Evolutionary conservation across 2,888 invertebrate species (phyloP), one percentile per base, ranked within the genome.

Genomic region (Phyto melanocephala): DNA sequence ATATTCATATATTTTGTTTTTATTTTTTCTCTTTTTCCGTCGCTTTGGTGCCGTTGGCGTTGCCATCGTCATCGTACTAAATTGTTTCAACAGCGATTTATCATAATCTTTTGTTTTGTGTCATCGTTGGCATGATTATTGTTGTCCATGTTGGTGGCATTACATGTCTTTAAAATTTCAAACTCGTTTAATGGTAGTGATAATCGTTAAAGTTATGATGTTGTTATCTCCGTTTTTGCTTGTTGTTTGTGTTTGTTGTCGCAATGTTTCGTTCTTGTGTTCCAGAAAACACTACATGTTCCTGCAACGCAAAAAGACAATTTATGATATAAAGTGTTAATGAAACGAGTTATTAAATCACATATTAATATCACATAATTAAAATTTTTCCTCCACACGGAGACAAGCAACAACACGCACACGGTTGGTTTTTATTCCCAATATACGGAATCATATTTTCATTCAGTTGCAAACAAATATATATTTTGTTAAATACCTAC

Each of bases 41-140:
- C n/a, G n/a, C n/a, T n/a, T n/a, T n/a, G n/a, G n/a, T n/a, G n/a
- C n/a, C n/a, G n/a, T n/a, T n/a, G n/a, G n/a, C n/a, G n/a, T n/a
- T n/a, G n/a, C n/a, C n/a, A n/a, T 67, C 60, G 33, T 58, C 50
- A 28, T 78, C 50, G 67, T 56, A 75, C 89, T 87, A 89, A 90
- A 89, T 89, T 89, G 88, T 90, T 90, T 88, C 88, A 89, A 89
- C 88, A 86, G 87, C 89, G 88, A 90, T 90, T 89, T 90, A 90
- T 90, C 90, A 90, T 90, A 89, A 89, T 89, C 88, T 85, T 82
- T 56, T 81, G 79, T 82, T 79, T 80, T 54, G 65, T 77, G 74
- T 84, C 85, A 82, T 80, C 85, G 65, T 77, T 84, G 82, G 76
- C 81, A 77, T 79, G 77, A 80, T 85, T 83, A 85, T 80, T 78